Percentiles rank a stretch among this genome's conserved stretches.
Conservation (phyloP, 2,113 vertebrate genomes). For the Candoia aspera region DNA sequence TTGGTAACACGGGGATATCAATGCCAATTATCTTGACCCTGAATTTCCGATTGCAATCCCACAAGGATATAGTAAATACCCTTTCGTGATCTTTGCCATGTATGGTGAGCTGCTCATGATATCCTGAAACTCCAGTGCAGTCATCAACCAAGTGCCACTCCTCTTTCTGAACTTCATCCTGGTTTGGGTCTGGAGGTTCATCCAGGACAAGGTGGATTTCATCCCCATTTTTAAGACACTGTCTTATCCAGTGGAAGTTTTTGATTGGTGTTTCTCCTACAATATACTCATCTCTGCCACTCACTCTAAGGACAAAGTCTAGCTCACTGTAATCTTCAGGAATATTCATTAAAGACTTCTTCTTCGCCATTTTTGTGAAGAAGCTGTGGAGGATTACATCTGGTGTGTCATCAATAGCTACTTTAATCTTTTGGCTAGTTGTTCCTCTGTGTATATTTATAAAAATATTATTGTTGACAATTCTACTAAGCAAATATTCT, state of each 20-base stretch:
- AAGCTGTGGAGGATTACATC: slow-evolving; percentile 85
- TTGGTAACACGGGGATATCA: slow-evolving; percentile 90
- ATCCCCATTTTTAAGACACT: slow-evolving; percentile 92
- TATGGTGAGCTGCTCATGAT: slow-evolving; percentile 95
- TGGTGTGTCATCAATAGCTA: slow-evolving; percentile 89
- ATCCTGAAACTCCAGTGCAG: slow-evolving; percentile 93
- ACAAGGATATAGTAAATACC: slow-evolving; percentile 96
- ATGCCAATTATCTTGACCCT: slow-evolving; percentile 94
- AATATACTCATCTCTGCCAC: slow-evolving; percentile 94
- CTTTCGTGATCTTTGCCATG: slow-evolving; percentile 94
- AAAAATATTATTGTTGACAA: slow-evolving; percentile 84
- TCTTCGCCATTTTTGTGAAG: slow-evolving; percentile 91
- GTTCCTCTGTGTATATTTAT: slow-evolving; percentile 88
- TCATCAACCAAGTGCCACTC: slow-evolving; percentile 97
- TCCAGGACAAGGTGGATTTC: slow-evolving; percentile 95
- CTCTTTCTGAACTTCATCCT: slow-evolving; percentile 90
- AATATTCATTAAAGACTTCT: slow-evolving; percentile 88
- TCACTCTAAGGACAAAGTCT: slow-evolving; percentile 92
- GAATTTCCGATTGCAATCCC: slow-evolving; percentile 96
- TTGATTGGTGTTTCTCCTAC: slow-evolving; percentile 87
- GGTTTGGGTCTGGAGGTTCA: slow-evolving; percentile 78
- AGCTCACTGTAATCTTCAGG: slow-evolving; percentile 82
- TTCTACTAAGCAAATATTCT: slow-evolving; percentile 86
- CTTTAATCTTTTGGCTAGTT: slow-evolving; percentile 93
- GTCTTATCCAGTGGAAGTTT: slow-evolving; percentile 94